A percentile compares a stretch with the other conserved stretches of the same genome.
These are phyloP conservation scores for Euschistus heros DNA, from an alignment of 1,140 invertebrate genomes.

Conservation along the genomic window DNA sequence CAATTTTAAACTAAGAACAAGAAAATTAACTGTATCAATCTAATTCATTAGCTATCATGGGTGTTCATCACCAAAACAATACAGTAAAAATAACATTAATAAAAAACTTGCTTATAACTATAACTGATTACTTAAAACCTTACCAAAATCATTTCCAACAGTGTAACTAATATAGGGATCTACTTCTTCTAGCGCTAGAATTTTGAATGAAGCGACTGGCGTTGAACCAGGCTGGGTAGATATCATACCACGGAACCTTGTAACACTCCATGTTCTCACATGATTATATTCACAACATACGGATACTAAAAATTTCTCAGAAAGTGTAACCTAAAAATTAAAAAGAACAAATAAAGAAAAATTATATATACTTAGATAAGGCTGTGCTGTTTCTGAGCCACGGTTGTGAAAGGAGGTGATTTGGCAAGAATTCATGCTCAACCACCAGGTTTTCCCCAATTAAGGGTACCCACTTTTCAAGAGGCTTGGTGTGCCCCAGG, in stretches of 20 bases:
- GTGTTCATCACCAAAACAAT: no score
- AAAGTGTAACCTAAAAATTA: conserved; percentile 67
- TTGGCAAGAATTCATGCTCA: no score
- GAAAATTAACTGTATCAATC: no score
- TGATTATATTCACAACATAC: conserved; percentile 98
- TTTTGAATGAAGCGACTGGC: conserved; percentile 92
- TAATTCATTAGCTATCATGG: no score
- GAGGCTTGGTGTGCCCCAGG: no score
- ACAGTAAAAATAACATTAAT: no score
- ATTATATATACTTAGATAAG: conserved; percentile 16
- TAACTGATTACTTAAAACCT: conserved; percentile 22
- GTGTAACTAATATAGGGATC: conserved; percentile 64
- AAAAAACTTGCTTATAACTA: no score
- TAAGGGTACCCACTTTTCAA: no score
- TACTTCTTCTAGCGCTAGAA: conserved; percentile 77
- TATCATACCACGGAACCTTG: conserved; percentile 91
- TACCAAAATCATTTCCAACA: conserved; percentile 70
- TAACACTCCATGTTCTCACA: conserved; percentile 92
- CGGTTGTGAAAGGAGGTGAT: no score
- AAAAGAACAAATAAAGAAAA: conserved; percentile 29
- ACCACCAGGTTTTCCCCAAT: no score
- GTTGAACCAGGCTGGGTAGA: conserved; percentile 93
- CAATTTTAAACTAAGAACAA: no score
- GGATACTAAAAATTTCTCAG: conserved; percentile 93
- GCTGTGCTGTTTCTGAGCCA: no score